Base-by-base conservation (phyloP, 2,113 vertebrate genomes). In the Heteronetta atricapilla region DNA sequence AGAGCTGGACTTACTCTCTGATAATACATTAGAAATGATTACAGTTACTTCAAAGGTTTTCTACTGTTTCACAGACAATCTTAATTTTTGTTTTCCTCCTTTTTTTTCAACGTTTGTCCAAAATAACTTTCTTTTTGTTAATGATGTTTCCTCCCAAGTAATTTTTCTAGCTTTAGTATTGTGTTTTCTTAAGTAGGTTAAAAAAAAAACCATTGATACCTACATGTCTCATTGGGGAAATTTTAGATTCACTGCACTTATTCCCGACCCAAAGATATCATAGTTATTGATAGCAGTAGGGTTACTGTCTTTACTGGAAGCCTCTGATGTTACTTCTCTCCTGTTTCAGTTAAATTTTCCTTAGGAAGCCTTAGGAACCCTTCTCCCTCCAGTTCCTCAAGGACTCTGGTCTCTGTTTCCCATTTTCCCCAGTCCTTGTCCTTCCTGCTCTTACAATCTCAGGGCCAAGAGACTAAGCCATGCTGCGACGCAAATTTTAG, bases 41-140 rank as follows among this genome's bases (percentile, higher is more conserved):
- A 92, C 33, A 93, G 81, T 82, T 76, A 89, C 86, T 90, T 95
- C 89, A 96, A 95, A 96, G 58, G 36, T 62, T 93, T 93, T 88
- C 60, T 48, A 38, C 52, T 75, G 29, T 33, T 95, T 94, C 86
- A 72, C 23, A 86, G 56, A 68, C 17, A 89, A 26, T 73, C 60
- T 89, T 84, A 86, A 92, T 89, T 94, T 96, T 82, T 92, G 48
- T 89, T 93, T 92, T 42, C 56, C 33, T 85, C 28, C 28, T 25
- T 86, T 50, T 82, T 82, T 75, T 81, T 62, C 2, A 2, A 62
- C 7, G 36, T 76, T 82, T 79, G 38, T 58, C 69, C 74, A 87
- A 90, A 89, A 28, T 58, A 82, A 29, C 50, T 77, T 82, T 34
- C 10, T 63, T 84, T 88, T 78, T 40, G 60, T 62, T 25, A 76